A percentile compares a stretch with the other conserved stretches of the same genome.
Conservation (phyloP, 2,797 vertebrate species). For the Melanotaenia nigrans region DNA sequence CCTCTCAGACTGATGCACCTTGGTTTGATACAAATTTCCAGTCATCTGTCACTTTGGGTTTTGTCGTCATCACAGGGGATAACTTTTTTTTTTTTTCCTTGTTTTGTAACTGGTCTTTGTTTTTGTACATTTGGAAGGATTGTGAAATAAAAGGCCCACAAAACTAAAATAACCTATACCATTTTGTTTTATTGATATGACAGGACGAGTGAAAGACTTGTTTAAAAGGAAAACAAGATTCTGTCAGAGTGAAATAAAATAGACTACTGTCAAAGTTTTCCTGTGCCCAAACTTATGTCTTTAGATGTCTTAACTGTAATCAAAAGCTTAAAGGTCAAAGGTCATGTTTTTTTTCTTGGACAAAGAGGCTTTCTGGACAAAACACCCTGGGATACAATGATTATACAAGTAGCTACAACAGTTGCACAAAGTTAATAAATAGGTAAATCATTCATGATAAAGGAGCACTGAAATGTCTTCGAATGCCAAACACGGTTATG, state of each 20-base stretch:
- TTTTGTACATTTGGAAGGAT: constrained; percentile 88
- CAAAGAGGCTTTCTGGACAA: too few species aligned
- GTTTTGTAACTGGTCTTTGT: constrained; percentile 76
- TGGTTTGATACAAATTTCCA: constrained; percentile 74
- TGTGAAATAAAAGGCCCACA: constrained; percentile 86
- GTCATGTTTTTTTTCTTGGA: too few species aligned
- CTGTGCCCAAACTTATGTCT: background rate
- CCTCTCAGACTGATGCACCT: constrained; percentile 81
- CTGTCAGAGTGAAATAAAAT: background rate
- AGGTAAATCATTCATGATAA: too few species aligned
- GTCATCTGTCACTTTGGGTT: constrained; percentile 60
- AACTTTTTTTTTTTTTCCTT: constrained; percentile 35
- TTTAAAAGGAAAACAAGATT: background rate
- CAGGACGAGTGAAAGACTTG: background rate
- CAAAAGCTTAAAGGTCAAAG: too few species aligned
- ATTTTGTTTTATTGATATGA: constrained; percentile 11
- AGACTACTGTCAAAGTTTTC: background rate
- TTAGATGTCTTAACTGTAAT: too few species aligned
- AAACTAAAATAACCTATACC: constrained; percentile 56
- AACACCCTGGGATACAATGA: too few species aligned
- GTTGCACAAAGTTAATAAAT: too few species aligned
- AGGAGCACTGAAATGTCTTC: too few species aligned
- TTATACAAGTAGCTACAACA: too few species aligned
- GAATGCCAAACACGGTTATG: too few species aligned
- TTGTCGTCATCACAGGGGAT: constrained; percentile 62